Evolutionary conservation across 1,140 invertebrate genomes (phyloP).

Genomic region (Brachionus manjavacas): DNA sequence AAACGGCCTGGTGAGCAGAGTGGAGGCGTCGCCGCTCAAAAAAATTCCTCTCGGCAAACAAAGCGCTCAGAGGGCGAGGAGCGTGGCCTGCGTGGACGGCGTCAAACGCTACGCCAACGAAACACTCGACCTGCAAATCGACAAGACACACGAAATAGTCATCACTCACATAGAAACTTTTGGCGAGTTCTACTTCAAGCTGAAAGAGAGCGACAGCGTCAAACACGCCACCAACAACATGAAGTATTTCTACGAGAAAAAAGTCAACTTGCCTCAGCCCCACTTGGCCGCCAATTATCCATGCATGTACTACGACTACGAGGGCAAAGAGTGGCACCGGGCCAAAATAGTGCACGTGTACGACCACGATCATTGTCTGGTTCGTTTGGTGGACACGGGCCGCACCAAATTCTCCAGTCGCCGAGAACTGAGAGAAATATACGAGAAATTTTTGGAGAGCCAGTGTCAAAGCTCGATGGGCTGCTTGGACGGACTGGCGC

Average conservation of each 20-base stretch:
- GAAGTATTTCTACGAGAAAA: constrained; percentile 41
- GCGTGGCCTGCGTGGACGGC: background rate
- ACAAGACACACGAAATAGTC: background rate
- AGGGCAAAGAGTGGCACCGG: background rate
- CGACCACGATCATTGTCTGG: constrained; percentile 9
- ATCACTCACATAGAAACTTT: constrained; percentile 33
- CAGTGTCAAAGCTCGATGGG: background rate
- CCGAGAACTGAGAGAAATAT: background rate
- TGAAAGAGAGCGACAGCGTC: background rate
- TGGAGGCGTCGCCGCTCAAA: background rate
- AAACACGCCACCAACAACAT: background rate
- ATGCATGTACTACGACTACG: constrained; percentile 21
- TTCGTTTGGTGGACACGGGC: constrained; percentile 7
- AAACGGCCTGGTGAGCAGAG: background rate
- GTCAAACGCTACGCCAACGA: background rate
- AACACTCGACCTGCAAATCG: background rate
- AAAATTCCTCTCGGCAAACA: background rate
- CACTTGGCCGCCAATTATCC: background rate
- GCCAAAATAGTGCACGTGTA: constrained; percentile 12
- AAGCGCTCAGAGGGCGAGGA: background rate
- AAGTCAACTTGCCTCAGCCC: constrained; percentile 28
- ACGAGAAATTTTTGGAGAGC: constrained; percentile 7
- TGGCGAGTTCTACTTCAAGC: constrained; percentile 4
- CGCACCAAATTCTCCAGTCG: background rate
- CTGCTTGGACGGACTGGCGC: background rate